Evolutionary conservation across 1,140 invertebrate species (phyloP).

Genomic region (Mactra quadrangularis): DNA sequence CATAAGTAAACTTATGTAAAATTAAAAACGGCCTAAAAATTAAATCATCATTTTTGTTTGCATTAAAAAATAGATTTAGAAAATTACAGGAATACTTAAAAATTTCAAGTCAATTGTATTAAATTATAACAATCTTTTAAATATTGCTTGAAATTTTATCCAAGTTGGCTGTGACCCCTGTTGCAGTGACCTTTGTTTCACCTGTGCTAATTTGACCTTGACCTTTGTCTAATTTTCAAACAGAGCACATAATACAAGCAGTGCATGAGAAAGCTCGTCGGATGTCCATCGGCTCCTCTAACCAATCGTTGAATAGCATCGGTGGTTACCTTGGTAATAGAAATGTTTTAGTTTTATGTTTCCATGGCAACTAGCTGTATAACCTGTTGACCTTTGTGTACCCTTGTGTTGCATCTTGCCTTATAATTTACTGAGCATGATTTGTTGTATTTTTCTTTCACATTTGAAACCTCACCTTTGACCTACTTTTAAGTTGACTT

Average conservation of each 20-base stretch:
- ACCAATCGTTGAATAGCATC: constrained; percentile 60
- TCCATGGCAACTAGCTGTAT: constrained; percentile 33
- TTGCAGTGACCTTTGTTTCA: constrained; percentile 1
- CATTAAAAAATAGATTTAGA: too few relatives aligned
- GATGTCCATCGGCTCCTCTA: constrained; percentile 66
- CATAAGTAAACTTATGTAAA: too few relatives aligned
- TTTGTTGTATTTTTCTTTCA: constrained; percentile 9
- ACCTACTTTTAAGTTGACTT: too few relatives aligned
- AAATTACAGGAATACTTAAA: too few relatives aligned
- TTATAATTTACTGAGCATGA: constrained; percentile 26
- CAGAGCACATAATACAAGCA: constrained; percentile 68
- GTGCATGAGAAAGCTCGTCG: constrained; percentile 68
- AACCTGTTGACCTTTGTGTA: constrained; percentile 6
- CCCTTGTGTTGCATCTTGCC: constrained; percentile 23
- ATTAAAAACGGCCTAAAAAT: too few relatives aligned
- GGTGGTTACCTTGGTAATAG: constrained; percentile 60
- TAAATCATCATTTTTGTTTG: too few relatives aligned
- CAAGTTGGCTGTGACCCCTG: too few relatives aligned
- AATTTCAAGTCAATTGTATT: too few relatives aligned
- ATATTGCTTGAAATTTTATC: too few relatives aligned
- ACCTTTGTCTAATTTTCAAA: constrained; percentile 45
- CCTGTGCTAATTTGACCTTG: constrained; percentile 20
- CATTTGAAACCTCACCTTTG: neutral
- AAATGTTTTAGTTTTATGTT: constrained; percentile 36
- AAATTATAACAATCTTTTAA: too few relatives aligned